Conservation (phyloP, 2,113 vertebrate species). For the Pan troglodytes region NHGRI_mPanTro3-v2.1_pri NC_072402.2:58734001-58734500, state of each 20-base stretch:
- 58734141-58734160: background rate
- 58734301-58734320: background rate
- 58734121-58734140: background rate
- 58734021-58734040: background rate
- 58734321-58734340: background rate
- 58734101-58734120: background rate
- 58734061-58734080: background rate
- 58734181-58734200: background rate
- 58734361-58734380: background rate
- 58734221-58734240: background rate
- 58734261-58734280: background rate
- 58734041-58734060: background rate
- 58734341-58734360: background rate
- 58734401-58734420: slow-evolving; percentile 1
- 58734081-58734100: background rate
- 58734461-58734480: background rate
- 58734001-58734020: background rate
- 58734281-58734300: background rate
- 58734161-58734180: background rate
- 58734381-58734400: background rate
- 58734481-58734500: background rate
- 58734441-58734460: background rate
- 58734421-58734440: background rate
- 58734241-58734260: background rate
- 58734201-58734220: slow-evolving; percentile 24